A percentile compares a stretch with the other conserved stretches of the same genome.
Conservation (phyloP, 2,113 vertebrate species). For the Erythrolamprus reginae region DNA sequence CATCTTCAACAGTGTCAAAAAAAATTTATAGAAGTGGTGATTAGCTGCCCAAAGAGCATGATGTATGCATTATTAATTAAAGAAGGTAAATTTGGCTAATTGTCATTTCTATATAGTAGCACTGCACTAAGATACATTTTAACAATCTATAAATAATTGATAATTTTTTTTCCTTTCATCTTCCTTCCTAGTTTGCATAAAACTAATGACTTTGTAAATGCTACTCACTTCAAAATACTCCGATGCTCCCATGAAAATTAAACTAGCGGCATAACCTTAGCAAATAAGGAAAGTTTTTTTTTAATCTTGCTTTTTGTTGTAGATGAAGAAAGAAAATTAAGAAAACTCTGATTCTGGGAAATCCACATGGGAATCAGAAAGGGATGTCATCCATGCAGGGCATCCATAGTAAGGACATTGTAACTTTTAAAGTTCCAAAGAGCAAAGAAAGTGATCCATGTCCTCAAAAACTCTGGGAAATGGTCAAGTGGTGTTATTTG, state of each 20-base stretch:
- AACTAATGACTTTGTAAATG: conserved; percentile 97
- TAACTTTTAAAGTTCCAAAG: conserved; percentile 42
- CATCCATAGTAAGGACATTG: conserved; percentile 46
- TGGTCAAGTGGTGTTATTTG: conserved; percentile 39
- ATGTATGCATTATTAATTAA: conserved; percentile 96
- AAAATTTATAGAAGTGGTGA: conserved; percentile 73
- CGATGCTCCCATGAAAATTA: conserved; percentile 74
- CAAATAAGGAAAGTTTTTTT: conserved; percentile 64
- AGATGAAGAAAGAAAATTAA: conserved; percentile 54
- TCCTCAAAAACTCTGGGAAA: conserved; percentile 42
- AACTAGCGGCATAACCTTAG: conserved; percentile 77
- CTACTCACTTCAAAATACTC: conserved; percentile 90
- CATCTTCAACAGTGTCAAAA: conserved; percentile 69
- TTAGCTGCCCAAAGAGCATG: conserved; percentile 82
- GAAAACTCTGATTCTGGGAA: conserved; percentile 63
- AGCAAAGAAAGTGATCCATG: conserved; percentile 42
- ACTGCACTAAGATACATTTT: conserved; percentile 87
- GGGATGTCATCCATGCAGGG: conserved; percentile 30
- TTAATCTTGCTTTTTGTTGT: conserved; percentile 46
- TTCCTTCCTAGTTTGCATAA: conserved; percentile 97
- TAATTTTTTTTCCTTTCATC: conserved; percentile 99
- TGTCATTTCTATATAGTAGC: conserved; percentile 86
- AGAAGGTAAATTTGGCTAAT: conserved; percentile 91
- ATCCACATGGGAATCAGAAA: conserved; percentile 54
- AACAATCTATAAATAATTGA: conserved; percentile 99